phyloP scores from a whole-genome alignment of 1,140 invertebrate genomes.

The Drosophila lowei region DNA sequence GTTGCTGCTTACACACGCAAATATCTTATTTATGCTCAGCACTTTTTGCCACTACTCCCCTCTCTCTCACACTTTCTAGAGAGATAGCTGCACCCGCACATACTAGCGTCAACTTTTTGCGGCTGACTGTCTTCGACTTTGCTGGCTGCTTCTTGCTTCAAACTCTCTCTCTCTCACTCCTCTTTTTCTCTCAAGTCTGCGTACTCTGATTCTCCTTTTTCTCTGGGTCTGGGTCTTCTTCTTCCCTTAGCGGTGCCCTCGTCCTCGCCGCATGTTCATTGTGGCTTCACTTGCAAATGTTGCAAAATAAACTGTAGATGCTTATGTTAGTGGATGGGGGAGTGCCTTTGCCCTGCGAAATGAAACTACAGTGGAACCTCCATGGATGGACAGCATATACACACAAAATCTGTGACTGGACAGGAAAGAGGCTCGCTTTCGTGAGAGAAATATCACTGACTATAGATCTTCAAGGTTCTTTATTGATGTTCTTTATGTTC shows the following conservation, averaged over 20 bases:
- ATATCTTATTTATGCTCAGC: conserved; percentile 81
- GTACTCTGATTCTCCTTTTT: neutral
- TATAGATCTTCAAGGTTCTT: neutral
- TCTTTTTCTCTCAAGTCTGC: neutral
- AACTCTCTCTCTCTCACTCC: neutral
- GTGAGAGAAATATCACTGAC: neutral
- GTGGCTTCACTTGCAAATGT: conserved; percentile 57
- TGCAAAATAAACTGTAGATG: conserved; percentile 27
- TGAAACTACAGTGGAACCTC: conserved; percentile 14
- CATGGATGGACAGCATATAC: neutral
- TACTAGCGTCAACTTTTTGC: conserved; percentile 53
- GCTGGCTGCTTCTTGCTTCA: conserved; percentile 40
- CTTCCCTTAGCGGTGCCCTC: conserved; percentile 3
- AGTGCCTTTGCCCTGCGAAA: neutral
- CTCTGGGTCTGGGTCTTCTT: neutral
- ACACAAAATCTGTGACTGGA: too few species aligned
- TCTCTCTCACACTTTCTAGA: neutral
- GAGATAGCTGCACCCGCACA: neutral
- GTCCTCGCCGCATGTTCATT: conserved; percentile 32
- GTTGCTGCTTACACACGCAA: conserved; percentile 71
- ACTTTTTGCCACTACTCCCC: conserved; percentile 55
- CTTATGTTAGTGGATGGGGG: too few species aligned
- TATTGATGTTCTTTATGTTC: too few species aligned
- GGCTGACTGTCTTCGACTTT: conserved; percentile 57
- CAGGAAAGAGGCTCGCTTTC: too few species aligned